Base-by-base conservation (phyloP, 2,888 invertebrate species). In the Heliconius charithonia region DNA sequence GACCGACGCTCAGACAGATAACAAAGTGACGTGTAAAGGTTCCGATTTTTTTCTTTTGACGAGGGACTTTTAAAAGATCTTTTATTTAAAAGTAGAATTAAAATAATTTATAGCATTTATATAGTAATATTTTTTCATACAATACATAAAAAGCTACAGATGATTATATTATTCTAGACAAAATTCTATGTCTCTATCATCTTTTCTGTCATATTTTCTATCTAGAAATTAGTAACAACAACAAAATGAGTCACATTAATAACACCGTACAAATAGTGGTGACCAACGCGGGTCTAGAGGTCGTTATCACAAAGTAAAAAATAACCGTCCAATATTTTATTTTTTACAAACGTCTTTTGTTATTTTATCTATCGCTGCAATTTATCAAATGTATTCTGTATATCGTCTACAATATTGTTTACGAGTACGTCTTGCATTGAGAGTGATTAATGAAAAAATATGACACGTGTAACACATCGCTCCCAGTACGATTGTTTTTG, bases 391-490 rank as follows among this genome's bases (percentile, higher is more conserved):
- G 25, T 69, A 41, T 27, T 41, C 7, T 41, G 41, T 69, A 69
- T 41, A 16, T 16, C n/a, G n/a, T n/a, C n/a, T 25, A 69, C 41
- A 69, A 27, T 16, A 45, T 69, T 41, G 41, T 69, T 41, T 69
- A 51, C 51, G 22, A 51, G 7, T 19, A 41, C 25, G 69, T 69
- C 25, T 41, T 69, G 69, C n/a, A 41, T 45, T 45, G 41, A 41
- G 16, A 69, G 25, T 69, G 69, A 69, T 69, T 69, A 69, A 69
- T 69, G 41, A 41, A 9, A 69, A 67, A 69, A 69, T 25, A 69
- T 41, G 25, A 45, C 25, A 67, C 41, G n/a, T 10, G 7, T 6
- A 41, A 41, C 25, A 25, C 25, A 37, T 69, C 41, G 41, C 69
- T 41, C 41, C 69, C 69, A 3, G 41, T 16, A 25, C 25, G 25